These are phyloP conservation scores for Cenopis cana DNA, from an alignment of 2,888 invertebrate genomes.

Conservation along the genomic window DNA sequence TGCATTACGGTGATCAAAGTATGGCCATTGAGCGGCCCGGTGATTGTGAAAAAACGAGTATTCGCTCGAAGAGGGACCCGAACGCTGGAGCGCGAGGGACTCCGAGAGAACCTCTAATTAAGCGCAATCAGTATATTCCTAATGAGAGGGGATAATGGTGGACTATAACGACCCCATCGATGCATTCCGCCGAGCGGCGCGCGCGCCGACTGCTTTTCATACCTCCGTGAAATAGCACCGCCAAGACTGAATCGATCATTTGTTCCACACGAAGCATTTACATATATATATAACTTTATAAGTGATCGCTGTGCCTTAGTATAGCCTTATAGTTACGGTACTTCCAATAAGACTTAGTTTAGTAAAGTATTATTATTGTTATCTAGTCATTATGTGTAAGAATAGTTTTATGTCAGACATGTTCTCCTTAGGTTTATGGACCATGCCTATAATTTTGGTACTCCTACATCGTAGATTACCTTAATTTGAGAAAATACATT, in stretches of 20 bases:
- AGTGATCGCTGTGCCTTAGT: slow-evolving; percentile 82
- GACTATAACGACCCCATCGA: slow-evolving; percentile 82
- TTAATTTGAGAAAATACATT: slow-evolving; percentile 13
- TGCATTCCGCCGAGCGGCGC: slow-evolving; percentile 75
- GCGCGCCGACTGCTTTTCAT: slow-evolving; percentile 74
- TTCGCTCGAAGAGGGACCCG: slow-evolving; percentile 72
- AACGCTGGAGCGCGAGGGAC: slow-evolving; percentile 74
- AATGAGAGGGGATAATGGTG: slow-evolving; percentile 84
- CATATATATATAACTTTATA: slow-evolving; percentile 63
- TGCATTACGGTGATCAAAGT: slow-evolving; percentile 80
- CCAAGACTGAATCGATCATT: slow-evolving; percentile 79
- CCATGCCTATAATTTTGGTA: slow-evolving; percentile 5
- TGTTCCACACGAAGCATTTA: slow-evolving; percentile 79
- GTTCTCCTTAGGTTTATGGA: slow-evolving; percentile 24
- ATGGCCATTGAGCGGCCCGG: slow-evolving; percentile 79
- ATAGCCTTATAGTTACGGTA: slow-evolving; percentile 64
- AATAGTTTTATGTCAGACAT: slow-evolving; percentile 52
- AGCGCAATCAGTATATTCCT: slow-evolving; percentile 85
- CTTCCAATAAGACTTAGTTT: slow-evolving; percentile 67
- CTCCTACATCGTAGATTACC: slow-evolving; percentile 5
- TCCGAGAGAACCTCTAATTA: slow-evolving; percentile 81
- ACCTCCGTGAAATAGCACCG: slow-evolving; percentile 72
- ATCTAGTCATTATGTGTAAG: slow-evolving; percentile 81
- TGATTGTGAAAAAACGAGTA: slow-evolving; percentile 82
- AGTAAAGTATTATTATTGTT: slow-evolving; percentile 70